Percentiles rank a stretch among this genome's conserved stretches.
Conservation (phyloP, 2,888 invertebrate genomes). For the Ypsolopha scabrella region DNA sequence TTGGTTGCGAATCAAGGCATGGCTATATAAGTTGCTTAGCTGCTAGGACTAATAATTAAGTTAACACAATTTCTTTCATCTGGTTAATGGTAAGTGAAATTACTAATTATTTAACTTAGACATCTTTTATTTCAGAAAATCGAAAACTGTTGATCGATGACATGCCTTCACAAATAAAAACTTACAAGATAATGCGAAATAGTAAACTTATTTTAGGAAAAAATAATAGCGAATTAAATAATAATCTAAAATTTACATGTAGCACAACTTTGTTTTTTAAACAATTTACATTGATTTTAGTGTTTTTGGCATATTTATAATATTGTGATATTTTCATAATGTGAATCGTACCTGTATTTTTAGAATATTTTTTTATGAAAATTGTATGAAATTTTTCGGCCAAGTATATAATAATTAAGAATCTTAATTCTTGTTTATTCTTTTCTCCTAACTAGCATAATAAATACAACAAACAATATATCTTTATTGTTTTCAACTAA, state of each 20-base stretch:
- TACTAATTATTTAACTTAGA: background rate
- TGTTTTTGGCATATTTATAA: conserved; percentile 60
- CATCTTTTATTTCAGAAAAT: conserved; percentile 23
- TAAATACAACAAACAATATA: background rate
- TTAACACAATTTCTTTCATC: too few species aligned
- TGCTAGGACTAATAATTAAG: too few species aligned
- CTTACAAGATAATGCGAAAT: conserved; percentile 9
- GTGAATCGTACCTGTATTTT: conserved; percentile 59
- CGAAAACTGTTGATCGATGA: conserved; percentile 13
- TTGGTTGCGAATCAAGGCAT: too few species aligned
- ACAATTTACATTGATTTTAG: conserved; percentile 57
- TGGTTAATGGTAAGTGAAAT: too few species aligned
- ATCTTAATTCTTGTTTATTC: conserved; percentile 24
- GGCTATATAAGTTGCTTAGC: too few species aligned
- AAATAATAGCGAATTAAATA: conserved; percentile 45
- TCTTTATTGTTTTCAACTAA: too few species aligned
- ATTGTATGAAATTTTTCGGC: conserved; percentile 60
- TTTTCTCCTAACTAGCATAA: conserved; percentile 9
- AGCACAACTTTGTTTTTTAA: conserved; percentile 51
- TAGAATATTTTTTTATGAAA: conserved; percentile 48
- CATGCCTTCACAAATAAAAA: conserved; percentile 19
- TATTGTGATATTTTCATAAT: conserved; percentile 54
- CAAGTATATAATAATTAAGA: conserved; percentile 40
- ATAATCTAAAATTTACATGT: conserved; percentile 53
- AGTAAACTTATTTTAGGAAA: conserved; percentile 26